Evolutionary conservation across 2,888 invertebrate species (phyloP), one percentile per base, ranked within the genome.

Genomic region (Andrena haemorrhoa): DNA sequence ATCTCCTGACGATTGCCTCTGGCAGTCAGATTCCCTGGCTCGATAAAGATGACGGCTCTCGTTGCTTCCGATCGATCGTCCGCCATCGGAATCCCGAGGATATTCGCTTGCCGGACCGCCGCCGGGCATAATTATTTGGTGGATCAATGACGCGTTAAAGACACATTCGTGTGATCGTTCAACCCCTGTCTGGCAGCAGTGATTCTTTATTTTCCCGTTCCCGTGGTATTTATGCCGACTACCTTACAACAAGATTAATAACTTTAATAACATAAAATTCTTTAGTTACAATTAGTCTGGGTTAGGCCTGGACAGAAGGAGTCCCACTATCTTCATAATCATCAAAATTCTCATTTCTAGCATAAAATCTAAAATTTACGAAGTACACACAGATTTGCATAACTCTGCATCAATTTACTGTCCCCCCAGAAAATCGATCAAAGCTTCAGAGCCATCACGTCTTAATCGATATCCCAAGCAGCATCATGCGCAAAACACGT

Each of bases 31-130:
- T 89, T 83, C 87, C 76, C 35, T n/a, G 58, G 60, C 7, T 73
- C 84, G 89, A 89, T 89, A 89, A 87, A 68, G 77, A 70, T 84
- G 83, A 85, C 86, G 84, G 81, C 72, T 64, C 72, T 82, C 84
- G 78, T 78, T 82, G 82, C 87, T 84, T 74, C 66, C 86, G 77
- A 83, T 35, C 56, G 56, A 56, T 82, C 69, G 77, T 72, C 60
- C 69, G 66, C 75, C 75, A 74, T 70, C 75, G 78, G 80, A 86
- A 79, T 85, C 58, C 68, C 82, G 78, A 60, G 60, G 87, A 86
- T 88, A 86, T 88, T 88, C 89, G 83, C 91, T 76, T 91, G 89
- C 90, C 89, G 23, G 90, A 88, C 88, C 86, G 88, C 88, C 90
- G 86, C 85, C 79, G 83, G 89, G 83, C 88, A 85, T 89, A 90